Evolutionary conservation across 2,888 invertebrate genomes (phyloP).

Genomic region (Hofmannophila pseudospretella): DNA sequence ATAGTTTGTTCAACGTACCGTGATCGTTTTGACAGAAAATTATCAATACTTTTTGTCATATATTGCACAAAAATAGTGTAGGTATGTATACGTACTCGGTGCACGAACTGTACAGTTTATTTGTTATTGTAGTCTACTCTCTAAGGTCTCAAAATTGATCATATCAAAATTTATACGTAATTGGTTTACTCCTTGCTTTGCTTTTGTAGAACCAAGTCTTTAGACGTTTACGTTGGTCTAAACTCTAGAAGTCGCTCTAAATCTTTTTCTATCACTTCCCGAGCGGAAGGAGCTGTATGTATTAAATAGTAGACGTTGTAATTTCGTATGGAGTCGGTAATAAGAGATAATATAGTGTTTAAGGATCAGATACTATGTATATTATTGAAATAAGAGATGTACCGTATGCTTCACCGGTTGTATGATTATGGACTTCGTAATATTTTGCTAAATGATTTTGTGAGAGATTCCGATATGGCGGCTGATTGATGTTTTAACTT

Average conservation of each 20-base stretch:
- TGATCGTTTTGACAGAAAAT: no score
- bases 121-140: conserved; percentile 39
- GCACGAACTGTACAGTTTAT: no score
- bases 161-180: conserved; percentile 77
- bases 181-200: conserved; percentile 48
- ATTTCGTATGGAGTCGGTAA: conserved; percentile 64
- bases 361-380: conserved; percentile 60
- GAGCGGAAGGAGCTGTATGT: conserved; percentile 50
- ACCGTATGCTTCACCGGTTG: conserved; percentile 37
- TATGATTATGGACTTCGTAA: conserved; percentile 8
- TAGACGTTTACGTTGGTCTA: conserved; percentile 29
- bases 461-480: conserved; percentile 13
- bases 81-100: no score
- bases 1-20: no score
- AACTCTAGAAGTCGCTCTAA: conserved; percentile 34
- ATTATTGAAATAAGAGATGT: conserved; percentile 43
- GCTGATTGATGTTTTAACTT: conserved; percentile 1
- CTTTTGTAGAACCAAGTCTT: conserved; percentile 40
- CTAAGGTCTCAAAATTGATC: conserved; percentile 64
- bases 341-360: conserved; percentile 41
- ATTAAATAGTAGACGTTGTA: conserved; percentile 64
- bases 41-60: no score
- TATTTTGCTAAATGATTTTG: conserved; percentile 9
- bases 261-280: conserved; percentile 49
- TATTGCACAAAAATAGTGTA: no score